Conservation (phyloP, 2,113 vertebrate species). For the Alosa alosa region DNA sequence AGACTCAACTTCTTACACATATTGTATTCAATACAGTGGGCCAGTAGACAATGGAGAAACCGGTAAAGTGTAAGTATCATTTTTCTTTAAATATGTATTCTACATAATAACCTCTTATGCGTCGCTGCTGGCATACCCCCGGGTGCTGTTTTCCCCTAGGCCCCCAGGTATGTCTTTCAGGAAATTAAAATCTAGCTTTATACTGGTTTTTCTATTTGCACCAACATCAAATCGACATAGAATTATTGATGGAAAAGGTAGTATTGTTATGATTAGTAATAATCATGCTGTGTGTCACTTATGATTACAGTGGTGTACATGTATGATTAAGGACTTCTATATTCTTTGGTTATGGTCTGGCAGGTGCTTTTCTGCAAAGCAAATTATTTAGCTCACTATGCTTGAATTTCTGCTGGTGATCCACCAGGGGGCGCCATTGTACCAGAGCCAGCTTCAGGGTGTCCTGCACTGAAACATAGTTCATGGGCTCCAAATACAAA, state of each 20-base stretch:
- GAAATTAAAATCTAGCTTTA: background rate
- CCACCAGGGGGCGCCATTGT: background rate
- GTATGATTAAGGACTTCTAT: background rate
- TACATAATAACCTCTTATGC: background rate
- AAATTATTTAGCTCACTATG: background rate
- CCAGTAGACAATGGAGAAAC: background rate
- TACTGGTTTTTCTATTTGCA: background rate
- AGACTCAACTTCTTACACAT: no score
- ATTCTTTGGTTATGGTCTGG: background rate
- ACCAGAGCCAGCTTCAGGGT: background rate
- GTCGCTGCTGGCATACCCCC: background rate
- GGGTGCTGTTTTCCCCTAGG: background rate
- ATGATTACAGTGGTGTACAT: background rate
- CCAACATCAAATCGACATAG: background rate
- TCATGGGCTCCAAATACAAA: background rate
- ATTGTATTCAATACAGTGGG: background rate
- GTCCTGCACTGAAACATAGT: background rate
- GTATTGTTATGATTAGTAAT: background rate
- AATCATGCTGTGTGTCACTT: background rate
- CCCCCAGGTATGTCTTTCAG: background rate
- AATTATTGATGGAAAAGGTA: background rate
- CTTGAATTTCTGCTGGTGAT: background rate
- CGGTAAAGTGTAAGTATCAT: background rate
- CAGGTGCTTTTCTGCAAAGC: background rate
- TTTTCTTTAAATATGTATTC: background rate